Base-by-base conservation (phyloP, 2,797 vertebrate species). In the Siniperca undulata region DNA sequence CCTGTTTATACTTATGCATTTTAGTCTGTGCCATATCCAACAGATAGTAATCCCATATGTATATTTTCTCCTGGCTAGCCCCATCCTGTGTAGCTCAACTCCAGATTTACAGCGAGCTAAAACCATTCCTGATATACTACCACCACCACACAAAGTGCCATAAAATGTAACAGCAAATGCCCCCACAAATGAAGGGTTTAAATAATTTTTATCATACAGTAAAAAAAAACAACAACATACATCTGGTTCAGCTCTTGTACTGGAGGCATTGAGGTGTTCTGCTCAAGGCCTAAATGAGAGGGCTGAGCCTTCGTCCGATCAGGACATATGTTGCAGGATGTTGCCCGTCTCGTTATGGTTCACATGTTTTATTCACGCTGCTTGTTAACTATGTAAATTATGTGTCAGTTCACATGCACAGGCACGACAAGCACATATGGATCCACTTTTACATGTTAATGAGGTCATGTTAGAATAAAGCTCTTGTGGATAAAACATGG, bases 381-480 rank as follows among this genome's bases (percentile, higher is more conserved):
- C 88, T 89, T 80, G 80, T 91, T 93, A 90, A 90, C 83, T 81
- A 92, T 90, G 87, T 92, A 92, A 93, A 95, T 94, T 11, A 90
- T 81, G 83, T 90, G 95, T 92, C 94, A 91, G 93, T 94, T 94
- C 88, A 94, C 92, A 93, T 88, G 86, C 82, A 52, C 81, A 80
- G 81, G 71, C 88, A 91, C 76, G 67, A 69, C 60, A 64, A 50
- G 74, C 87, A 80, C 94, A 95, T 92, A 94, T 94, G 92, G 86
- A 93, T 87, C 78, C 81, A 88, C 87, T 94, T 94, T 81, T 74
- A 83, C 80, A 90, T 91, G 83, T 66, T 92, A 96, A 95, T 92
- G 91, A 92, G 94, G 92, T 94, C 91, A 91, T 38, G 59, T 87
- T 56, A 78, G 73, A 88, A 76, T 82, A 52, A 77, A 82, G 64